Evolutionary conservation across 1,140 invertebrate species (phyloP).

Genomic region (Megalopta genalis): DNA sequence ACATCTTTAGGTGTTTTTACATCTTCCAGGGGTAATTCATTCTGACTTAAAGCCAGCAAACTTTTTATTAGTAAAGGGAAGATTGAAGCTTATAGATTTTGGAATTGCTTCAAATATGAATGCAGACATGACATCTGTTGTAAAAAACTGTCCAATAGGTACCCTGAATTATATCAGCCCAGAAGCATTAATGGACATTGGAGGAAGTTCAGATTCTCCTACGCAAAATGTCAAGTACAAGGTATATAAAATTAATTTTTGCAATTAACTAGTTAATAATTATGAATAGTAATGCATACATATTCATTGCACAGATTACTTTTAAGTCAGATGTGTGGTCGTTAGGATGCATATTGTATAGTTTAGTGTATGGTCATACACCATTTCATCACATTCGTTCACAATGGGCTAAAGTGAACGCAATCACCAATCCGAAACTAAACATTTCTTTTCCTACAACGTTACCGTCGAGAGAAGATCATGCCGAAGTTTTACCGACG

Average conservation of each 20-base stretch:
- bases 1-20: constrained; percentile 51
- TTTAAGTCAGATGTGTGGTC: constrained; percentile 98
- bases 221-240: constrained; percentile 76
- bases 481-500: constrained; percentile 52
- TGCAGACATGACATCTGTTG: constrained; percentile 93
- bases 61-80: constrained; percentile 93
- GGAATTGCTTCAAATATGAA: constrained; percentile 96
- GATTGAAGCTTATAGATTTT: constrained; percentile 98
- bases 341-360: constrained; percentile 97
- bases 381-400: constrained; percentile 94
- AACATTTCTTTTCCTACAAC: constrained; percentile 87
- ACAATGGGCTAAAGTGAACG: constrained; percentile 88
- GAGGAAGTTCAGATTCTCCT: constrained; percentile 75
- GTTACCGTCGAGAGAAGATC: constrained; percentile 17
- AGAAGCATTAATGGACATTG: constrained; percentile 88
- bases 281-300: constrained; percentile 4
- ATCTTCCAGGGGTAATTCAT: constrained; percentile 91
- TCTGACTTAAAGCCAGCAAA: constrained; percentile 98
- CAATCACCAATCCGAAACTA: constrained; percentile 89
- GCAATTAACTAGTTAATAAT: not conserved
- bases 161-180: constrained; percentile 98
- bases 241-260: constrained; percentile 47
- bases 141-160: constrained; percentile 90
- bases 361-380: constrained; percentile 93
- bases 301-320: constrained; percentile 86